phyloP scores from a whole-genome alignment of 1,140 invertebrate genomes.

The Rhopalosiphum maidis region DNA sequence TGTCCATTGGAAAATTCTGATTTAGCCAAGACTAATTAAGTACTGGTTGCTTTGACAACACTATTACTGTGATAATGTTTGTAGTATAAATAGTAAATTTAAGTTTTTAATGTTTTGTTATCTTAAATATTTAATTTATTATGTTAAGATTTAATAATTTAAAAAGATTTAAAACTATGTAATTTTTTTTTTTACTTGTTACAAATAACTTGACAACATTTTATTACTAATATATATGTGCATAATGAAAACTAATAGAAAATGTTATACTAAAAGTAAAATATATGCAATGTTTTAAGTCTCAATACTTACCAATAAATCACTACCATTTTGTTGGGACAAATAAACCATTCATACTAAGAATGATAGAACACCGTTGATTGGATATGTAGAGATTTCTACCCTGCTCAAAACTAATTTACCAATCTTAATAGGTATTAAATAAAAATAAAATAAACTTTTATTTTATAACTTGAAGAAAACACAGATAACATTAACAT shows the following conservation, averaged over 20 bases:
- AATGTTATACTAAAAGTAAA: neutral
- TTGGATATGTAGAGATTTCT: too few relatives aligned
- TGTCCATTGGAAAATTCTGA: slow-evolving; percentile 61
- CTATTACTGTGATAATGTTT: slow-evolving; percentile 49
- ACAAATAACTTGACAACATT: neutral
- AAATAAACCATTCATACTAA: neutral
- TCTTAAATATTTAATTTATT: slow-evolving; percentile 29
- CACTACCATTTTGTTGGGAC: neutral
- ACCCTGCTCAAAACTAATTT: too few relatives aligned
- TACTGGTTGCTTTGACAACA: neutral
- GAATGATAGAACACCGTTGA: too few relatives aligned
- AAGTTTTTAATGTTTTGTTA: neutral
- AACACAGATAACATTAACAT: too few relatives aligned
- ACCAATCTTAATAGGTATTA: too few relatives aligned
- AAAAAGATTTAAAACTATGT: neutral
- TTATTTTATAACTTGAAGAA: too few relatives aligned
- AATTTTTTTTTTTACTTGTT: neutral
- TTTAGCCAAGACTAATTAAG: neutral
- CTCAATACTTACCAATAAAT: neutral
- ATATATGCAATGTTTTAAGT: neutral
- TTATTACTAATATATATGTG: neutral
- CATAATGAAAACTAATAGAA: neutral
- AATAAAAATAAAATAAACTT: too few relatives aligned
- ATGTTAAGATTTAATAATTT: neutral
- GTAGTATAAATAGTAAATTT: neutral